Base-by-base conservation (phyloP, 2,888 invertebrate genomes). In the Trichogramma evanescens region DNA sequence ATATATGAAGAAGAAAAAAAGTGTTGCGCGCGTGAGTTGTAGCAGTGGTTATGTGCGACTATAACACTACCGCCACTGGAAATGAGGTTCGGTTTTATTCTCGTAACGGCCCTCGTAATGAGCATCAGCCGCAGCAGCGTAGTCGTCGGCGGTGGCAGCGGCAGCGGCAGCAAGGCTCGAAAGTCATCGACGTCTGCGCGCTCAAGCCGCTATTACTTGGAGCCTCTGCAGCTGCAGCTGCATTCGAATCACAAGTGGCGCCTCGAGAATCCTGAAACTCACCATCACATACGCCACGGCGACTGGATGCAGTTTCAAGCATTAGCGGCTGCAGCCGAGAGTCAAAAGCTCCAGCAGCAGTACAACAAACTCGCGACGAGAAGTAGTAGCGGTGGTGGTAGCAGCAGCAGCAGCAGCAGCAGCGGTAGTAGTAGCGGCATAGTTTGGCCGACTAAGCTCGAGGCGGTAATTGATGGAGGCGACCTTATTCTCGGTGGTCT, bases 401-500 rank as follows among this genome's bases (percentile, higher is more conserved):
- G 26, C 3, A 2, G 26, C 3, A 26, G 26, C 13, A 13, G 13
- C 13, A 13, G 13, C 26, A 26, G 26, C 26, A 3, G 26, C 3
- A 26, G 26, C 3, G 2, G 26, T 2, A 26, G 26, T 26, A 26
- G 26, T 26, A n/a, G n/a, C 45, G n/a, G 9, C 8, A 13, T 57
- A 7, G 6, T 58, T 46, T 92, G 92, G 93, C 93, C 93, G 0
- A 87, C 91, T 4, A 93, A 93, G 71, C 85, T 89, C 71, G 91
- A 93, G 69, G 91, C 93, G 0, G 87, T 89, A 5, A 86, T 95
- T 52, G 91, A 93, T 74, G 95, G 95, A 0, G 64, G 64, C 7
- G 90, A 95, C 72, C 81, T 95, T 50, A 85, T 93, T 6, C 82
- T 95, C 1, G 95, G 95, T 5, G 95, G 94, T 1, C 80, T 95